Evolutionary conservation across 2,888 invertebrate species (phyloP).

Genomic region (Bibio marci): DNA sequence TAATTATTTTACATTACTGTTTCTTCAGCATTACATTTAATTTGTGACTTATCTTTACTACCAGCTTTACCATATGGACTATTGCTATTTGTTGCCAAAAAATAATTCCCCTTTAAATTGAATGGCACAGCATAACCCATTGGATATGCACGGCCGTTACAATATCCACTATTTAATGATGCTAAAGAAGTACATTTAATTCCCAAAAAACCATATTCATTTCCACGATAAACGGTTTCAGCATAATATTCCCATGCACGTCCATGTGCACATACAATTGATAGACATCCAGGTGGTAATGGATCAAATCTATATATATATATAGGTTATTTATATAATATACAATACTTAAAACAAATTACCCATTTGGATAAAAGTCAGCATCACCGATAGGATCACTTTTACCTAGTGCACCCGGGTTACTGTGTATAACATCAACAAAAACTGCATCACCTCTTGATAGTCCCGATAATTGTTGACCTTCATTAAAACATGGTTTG

Average conservation of each 20-base stretch:
- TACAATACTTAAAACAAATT: no score
- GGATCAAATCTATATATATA: conserved; percentile 1
- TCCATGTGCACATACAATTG: conserved; percentile 19
- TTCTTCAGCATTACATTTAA: no score
- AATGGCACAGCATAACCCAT: conserved; percentile 23
- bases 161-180: conserved; percentile 16
- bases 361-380: conserved; percentile 25
- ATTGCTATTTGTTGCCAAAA: conserved; percentile 18
- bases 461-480: conserved; percentile 14
- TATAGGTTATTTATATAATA: background rate
- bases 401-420: conserved; percentile 16
- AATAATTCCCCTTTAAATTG: conserved; percentile 22
- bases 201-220: conserved; percentile 18
- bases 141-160: conserved; percentile 15
- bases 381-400: conserved; percentile 18
- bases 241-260: conserved; percentile 21
- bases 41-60: conserved; percentile 4
- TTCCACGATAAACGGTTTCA: conserved; percentile 20
- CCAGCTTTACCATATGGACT: conserved; percentile 19
- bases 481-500: conserved; percentile 20
- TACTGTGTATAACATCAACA: conserved; percentile 17
- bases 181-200: conserved; percentile 17
- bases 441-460: conserved; percentile 16
- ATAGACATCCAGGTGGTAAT: conserved; percentile 19
- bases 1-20: no score